Conservation (phyloP, 2,797 vertebrate genomes). For the Dromococcyx pavoninus region DNA sequence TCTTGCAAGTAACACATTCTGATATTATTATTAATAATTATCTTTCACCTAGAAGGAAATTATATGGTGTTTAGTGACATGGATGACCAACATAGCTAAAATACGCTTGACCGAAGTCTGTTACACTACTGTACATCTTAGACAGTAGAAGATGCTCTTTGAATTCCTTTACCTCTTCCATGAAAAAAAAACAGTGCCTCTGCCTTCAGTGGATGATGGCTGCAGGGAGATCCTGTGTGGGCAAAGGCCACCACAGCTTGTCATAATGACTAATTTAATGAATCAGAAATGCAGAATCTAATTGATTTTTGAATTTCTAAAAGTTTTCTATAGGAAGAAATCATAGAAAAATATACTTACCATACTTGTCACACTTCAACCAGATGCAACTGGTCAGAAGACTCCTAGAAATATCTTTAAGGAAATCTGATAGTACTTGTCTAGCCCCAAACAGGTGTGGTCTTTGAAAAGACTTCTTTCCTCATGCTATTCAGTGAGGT, state of each 20-base stretch:
- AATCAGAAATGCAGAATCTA: not conserved
- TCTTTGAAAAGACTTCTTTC: not conserved
- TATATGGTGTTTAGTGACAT: not conserved
- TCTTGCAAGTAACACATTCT: not conserved
- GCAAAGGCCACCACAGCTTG: not conserved
- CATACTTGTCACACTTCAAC: not conserved
- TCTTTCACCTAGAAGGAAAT: not conserved
- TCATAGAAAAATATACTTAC: not conserved
- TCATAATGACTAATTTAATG: not conserved
- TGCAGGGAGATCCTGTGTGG: fast-evolving
- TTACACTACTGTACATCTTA: not conserved
- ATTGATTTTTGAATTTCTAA: not conserved
- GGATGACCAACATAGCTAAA: not conserved
- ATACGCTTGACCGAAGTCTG: not conserved
- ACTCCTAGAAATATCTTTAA: not conserved
- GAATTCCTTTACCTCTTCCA: not conserved
- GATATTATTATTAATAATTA: not conserved
- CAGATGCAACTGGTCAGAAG: not conserved
- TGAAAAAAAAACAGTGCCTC: not conserved
- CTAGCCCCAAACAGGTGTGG: not conserved
- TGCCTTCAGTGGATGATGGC: not conserved
- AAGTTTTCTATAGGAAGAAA: not conserved
- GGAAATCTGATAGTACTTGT: not conserved
- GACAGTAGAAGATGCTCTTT: not conserved
- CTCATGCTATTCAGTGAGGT: not conserved